A percentile compares a stretch with the other conserved stretches of the same genome.
Evolutionary conservation across 2,888 invertebrate species (phyloP).

Genomic region (Oligia latruncula): DNA sequence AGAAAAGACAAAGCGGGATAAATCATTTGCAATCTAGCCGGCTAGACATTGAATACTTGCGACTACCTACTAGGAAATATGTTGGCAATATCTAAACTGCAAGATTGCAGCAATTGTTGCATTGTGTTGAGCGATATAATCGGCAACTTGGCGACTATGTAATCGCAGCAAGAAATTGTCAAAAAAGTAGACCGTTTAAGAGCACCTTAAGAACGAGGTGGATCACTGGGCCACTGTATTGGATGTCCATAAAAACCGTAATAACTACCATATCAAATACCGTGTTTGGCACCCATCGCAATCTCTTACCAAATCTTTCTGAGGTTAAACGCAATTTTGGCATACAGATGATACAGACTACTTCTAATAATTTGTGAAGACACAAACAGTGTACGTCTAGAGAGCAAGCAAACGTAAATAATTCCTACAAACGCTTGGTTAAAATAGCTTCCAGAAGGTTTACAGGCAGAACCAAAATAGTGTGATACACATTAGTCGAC

Average conservation of each 20-base stretch:
- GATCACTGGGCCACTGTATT: neutral
- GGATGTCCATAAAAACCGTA: neutral
- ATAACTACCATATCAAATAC: neutral
- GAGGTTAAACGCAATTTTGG: neutral
- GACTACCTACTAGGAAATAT: too few relatives aligned
- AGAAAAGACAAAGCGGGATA: too few relatives aligned
- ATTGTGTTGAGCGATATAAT: too few relatives aligned
- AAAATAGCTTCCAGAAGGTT: slow-evolving; percentile 24
- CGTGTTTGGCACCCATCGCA: neutral
- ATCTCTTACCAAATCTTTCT: neutral
- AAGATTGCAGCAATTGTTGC: too few relatives aligned
- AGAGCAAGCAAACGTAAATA: slow-evolving; percentile 8
- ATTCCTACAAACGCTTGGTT: neutral
- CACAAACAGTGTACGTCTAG: neutral
- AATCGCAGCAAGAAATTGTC: too few relatives aligned
- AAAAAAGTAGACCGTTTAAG: too few relatives aligned
- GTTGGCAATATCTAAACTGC: too few relatives aligned
- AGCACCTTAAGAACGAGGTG: neutral
- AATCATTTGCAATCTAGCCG: too few relatives aligned
- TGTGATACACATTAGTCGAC: slow-evolving; percentile 56
- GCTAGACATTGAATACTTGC: too few relatives aligned
- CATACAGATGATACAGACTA: neutral
- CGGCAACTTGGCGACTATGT: too few relatives aligned
- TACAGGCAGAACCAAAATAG: slow-evolving; percentile 62
- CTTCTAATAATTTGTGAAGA: neutral